phyloP scores from a whole-genome alignment of 2,797 vertebrate species.

The Salmo trutta region DNA sequence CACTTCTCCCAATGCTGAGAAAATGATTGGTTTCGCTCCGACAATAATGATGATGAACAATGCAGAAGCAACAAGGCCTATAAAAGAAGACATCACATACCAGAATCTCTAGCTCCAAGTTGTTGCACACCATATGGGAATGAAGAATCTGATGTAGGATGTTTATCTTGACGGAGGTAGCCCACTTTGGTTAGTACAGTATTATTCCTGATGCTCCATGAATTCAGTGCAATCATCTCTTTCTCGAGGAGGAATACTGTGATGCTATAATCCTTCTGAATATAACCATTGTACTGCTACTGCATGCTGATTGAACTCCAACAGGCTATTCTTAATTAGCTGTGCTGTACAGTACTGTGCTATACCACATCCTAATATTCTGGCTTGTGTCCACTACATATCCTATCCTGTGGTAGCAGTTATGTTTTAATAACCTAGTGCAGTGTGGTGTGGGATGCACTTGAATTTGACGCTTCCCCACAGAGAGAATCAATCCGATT shows the following conservation, averaged over 20 bases:
- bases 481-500: too few relatives aligned
- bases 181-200: background rate
- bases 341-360: background rate
- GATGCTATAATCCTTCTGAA: background rate
- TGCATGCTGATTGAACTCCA: background rate
- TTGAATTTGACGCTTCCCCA: background rate
- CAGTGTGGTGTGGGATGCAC: background rate
- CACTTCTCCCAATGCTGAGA: background rate
- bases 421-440: background rate
- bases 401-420: background rate
- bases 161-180: too few relatives aligned
- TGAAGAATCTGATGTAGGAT: background rate
- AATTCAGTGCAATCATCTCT: background rate
- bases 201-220: background rate
- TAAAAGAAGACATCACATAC: background rate
- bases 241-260: background rate
- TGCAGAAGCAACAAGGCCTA: background rate
- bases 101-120: background rate
- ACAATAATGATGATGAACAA: conserved; percentile 2
- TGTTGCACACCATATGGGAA: background rate
- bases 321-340: background rate
- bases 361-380: background rate
- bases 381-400: background rate
- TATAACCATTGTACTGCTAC: background rate
- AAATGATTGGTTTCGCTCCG: background rate